Conservation (phyloP, 2,888 invertebrate species). For the Drosophila anomalata region DNA sequence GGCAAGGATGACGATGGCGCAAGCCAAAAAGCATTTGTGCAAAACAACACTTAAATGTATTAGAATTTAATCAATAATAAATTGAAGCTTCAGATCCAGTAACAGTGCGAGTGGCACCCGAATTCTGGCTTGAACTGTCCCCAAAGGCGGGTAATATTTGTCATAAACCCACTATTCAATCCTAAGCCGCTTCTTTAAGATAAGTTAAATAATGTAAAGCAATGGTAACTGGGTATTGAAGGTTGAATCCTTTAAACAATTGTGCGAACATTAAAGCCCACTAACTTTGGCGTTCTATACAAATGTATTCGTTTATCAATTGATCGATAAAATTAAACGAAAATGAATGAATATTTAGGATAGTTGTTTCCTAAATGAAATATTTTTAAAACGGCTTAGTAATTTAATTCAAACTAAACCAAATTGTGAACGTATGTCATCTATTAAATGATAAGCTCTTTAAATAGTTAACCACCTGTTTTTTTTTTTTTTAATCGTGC, state of each 20-base stretch:
- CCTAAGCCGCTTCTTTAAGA: not conserved
- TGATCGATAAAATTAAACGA: too few species aligned
- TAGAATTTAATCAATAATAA: constrained; percentile 33
- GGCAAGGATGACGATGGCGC: constrained; percentile 16
- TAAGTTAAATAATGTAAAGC: not conserved
- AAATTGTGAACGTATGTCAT: not conserved
- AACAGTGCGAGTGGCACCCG: constrained; percentile 5
- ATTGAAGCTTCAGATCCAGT: constrained; percentile 23
- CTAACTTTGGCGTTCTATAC: too few species aligned
- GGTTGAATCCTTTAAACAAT: not conserved
- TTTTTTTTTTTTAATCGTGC: too few species aligned
- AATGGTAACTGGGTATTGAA: not conserved
- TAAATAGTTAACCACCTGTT: not conserved
- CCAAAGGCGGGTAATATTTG: not conserved
- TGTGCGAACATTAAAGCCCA: too few species aligned
- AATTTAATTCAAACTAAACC: not conserved
- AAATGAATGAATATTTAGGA: too few species aligned
- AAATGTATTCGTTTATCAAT: too few species aligned
- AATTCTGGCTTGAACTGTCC: not conserved
- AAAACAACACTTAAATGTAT: constrained; percentile 12
- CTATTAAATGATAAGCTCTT: not conserved
- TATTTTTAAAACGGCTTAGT: not conserved
- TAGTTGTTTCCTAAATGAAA: too few species aligned
- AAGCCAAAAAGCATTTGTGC: constrained; percentile 40
- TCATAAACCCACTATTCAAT: not conserved